Evolutionary conservation across 2,797 vertebrate species (phyloP).

Genomic region (Erethizon dorsatum): DNA sequence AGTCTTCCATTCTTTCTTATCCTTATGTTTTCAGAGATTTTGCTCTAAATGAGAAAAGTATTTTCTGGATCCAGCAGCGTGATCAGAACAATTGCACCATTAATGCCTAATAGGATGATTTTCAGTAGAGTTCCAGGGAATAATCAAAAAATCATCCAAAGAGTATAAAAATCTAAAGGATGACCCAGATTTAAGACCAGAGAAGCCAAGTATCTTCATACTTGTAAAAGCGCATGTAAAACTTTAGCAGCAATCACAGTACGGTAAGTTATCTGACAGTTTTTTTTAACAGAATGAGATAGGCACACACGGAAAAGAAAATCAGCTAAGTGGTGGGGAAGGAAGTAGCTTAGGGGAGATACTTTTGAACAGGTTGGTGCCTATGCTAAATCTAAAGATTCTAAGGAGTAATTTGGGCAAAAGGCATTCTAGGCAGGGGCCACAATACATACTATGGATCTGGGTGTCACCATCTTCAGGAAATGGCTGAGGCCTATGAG

Average conservation of each 20-base stretch:
- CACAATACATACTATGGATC: not conserved
- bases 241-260: not conserved
- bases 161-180: not conserved
- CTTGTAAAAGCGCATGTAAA: not conserved
- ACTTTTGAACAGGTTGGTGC: not conserved
- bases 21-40: not conserved
- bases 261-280: not conserved
- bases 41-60: not conserved
- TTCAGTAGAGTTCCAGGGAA: not conserved
- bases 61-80: not conserved
- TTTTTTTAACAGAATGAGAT: not conserved
- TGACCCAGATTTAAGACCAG: not conserved
- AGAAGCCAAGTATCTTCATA: not conserved
- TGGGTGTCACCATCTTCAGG: not conserved
- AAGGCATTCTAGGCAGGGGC: not conserved
- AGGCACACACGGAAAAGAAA: not conserved
- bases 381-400: not conserved
- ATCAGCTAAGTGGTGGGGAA: not conserved
- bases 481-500: not conserved
- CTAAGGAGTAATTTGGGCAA: not conserved
- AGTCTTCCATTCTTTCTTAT: not conserved
- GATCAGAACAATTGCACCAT: not conserved
- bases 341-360: not conserved
- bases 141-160: not conserved
- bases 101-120: not conserved